Percentiles rank a stretch among this genome's conserved stretches.
Conservation (phyloP, 2,113 vertebrate genomes). For the Empidonax alnorum region DNA sequence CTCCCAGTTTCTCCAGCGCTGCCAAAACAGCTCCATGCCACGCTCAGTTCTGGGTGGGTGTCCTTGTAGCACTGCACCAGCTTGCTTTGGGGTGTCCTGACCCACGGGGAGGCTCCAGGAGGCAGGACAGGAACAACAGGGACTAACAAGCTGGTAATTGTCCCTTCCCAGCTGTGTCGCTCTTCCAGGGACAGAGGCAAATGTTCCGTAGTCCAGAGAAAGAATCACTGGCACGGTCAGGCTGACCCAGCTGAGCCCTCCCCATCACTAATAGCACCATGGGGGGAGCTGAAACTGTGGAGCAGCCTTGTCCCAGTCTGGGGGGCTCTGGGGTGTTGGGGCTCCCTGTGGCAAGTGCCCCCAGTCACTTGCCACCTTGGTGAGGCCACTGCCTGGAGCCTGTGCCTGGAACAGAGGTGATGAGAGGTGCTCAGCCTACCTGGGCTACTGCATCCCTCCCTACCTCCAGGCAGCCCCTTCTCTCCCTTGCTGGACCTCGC, state of each 20-base stretch:
- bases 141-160: background rate
- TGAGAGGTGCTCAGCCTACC: background rate
- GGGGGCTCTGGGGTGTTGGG: background rate
- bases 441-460: background rate
- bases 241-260: background rate
- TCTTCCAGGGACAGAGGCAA: background rate
- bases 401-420: background rate
- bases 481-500: background rate
- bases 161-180: background rate
- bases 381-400: background rate
- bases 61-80: background rate
- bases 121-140: background rate
- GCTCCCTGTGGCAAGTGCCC: accelerated
- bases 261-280: background rate
- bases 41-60: background rate
- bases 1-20: background rate
- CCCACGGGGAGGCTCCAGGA: background rate
- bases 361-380: background rate
- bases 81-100: background rate
- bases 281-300: background rate
- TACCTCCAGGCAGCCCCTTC: background rate
- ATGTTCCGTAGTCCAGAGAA: accelerated
- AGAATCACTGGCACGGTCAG: background rate
- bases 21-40: accelerated
- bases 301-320: background rate